Conservation (phyloP, 2,888 invertebrate species). For the Candidula unifasciata region DNA sequence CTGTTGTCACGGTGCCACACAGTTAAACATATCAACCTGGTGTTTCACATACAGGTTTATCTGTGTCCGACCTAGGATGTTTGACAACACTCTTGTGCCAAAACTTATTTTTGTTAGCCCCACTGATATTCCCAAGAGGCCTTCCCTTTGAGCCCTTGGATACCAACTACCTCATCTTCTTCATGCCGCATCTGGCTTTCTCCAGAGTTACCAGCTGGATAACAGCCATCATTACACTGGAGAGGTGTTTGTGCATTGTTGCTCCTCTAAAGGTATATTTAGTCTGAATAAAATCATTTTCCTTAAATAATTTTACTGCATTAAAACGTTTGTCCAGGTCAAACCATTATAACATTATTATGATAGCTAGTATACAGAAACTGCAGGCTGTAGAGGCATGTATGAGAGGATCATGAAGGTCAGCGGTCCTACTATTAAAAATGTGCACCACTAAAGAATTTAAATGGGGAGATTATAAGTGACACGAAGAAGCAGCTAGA, state of each 20-base stretch:
- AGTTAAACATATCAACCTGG: too few species aligned
- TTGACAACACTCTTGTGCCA: not conserved
- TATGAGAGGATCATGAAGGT: too few species aligned
- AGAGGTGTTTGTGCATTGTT: conserved; percentile 9
- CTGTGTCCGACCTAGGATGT: conserved; percentile 12
- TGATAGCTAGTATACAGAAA: too few species aligned
- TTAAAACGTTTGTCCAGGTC: not conserved
- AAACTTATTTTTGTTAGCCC: not conserved
- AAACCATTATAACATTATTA: too few species aligned
- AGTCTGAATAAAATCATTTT: too few species aligned
- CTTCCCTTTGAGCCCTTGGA: not conserved
- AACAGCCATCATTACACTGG: not conserved
- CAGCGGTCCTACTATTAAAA: too few species aligned
- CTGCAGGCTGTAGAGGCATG: too few species aligned
- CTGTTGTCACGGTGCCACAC: too few species aligned
- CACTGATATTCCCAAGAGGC: not conserved
- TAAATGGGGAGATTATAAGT: too few species aligned
- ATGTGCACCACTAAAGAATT: too few species aligned
- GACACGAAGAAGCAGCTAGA: too few species aligned
- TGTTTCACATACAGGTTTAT: not conserved
- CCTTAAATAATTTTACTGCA: not conserved
- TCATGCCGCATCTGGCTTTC: conserved; percentile 14
- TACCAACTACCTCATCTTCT: not conserved
- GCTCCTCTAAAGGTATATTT: conserved; percentile 1
- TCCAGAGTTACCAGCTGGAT: not conserved